These are phyloP conservation scores for Caligus rogercresseyi DNA, from an alignment of 1,140 invertebrate genomes.

Conservation along the genomic window DNA sequence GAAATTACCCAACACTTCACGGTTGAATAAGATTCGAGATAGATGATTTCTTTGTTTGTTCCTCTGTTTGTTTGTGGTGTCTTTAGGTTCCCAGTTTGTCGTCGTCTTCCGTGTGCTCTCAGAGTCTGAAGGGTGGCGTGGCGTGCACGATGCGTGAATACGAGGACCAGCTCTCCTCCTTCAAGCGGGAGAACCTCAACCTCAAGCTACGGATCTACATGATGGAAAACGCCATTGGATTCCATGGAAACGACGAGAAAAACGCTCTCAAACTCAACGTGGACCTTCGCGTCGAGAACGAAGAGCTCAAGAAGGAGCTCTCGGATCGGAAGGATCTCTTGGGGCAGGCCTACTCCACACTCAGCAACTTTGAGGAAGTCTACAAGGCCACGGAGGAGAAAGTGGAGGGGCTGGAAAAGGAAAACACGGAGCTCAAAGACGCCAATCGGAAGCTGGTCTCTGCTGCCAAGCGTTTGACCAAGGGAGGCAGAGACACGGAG, in stretches of 20 bases:
- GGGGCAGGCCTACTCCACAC: not conserved
- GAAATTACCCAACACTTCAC: too few relatives aligned
- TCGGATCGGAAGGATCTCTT: not conserved
- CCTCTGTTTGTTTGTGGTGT: not conserved
- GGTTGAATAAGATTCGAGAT: too few relatives aligned
- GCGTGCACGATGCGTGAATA: not conserved
- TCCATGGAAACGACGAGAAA: not conserved
- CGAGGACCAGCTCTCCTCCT: not conserved
- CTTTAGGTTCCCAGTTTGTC: not conserved
- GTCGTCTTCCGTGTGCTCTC: not conserved
- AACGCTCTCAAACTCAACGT: not conserved
- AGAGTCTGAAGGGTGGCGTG: not conserved
- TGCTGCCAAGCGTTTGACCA: not conserved
- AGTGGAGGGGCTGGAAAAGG: not conserved
- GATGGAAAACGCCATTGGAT: not conserved
- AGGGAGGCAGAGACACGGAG: not conserved
- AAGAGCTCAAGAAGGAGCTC: not conserved
- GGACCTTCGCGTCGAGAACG: not conserved
- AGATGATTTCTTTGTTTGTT: too few relatives aligned
- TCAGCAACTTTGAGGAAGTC: not conserved
- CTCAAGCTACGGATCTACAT: not conserved
- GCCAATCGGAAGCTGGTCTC: not conserved
- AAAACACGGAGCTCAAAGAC: not conserved
- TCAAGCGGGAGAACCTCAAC: not conserved
- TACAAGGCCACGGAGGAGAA: not conserved